Base-by-base conservation (phyloP, 2,888 invertebrate genomes). In the Microctonus hyperodae region DNA sequence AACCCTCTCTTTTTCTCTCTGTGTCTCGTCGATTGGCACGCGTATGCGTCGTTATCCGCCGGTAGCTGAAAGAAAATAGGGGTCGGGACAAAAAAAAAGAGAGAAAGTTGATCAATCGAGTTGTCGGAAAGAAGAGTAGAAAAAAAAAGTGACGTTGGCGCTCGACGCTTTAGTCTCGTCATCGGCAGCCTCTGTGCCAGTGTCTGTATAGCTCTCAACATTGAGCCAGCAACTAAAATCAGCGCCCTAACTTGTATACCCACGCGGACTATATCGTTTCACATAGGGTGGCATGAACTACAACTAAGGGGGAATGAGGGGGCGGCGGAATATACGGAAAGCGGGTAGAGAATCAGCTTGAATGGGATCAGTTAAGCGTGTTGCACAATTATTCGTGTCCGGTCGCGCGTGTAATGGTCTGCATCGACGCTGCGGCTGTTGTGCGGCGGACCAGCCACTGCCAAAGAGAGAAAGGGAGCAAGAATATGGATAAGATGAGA, bases 361-460 rank as follows among this genome's bases (percentile, higher is more conserved):
- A 88, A 88, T 88, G 86, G 85, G 86, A 86, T 86, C 88, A 88
- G 86, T 87, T 87, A 87, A 88, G 88, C 88, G 88, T 88, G 87
- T 86, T 85, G 85, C 84, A 85, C 88, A 87, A 88, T 83, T 84
- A 83, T 88, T 88, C 87, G 86, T 85, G 87, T 86, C 84, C 88
- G 87, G 87, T 88, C 88, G 88, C 85, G 87, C 87, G 88, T 88
- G 88, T 88, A 88, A 88, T 88, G 86, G 87, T 85, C 86, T 84
- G 85, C 84, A 85, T 83, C 82, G 84, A 77, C 73, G 81, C 79
- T 81, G 82, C 77, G 81, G 80, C 81, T 77, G 81, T 80, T 81
- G 80, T 82, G 83, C 73, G 80, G 79, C 81, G 79, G 67, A 48
- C 63, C 63, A 75, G 76, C 72, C 67, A 72, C 68, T 70, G 48